Conservation (phyloP, 2,888 invertebrate genomes). For the Tachina fera region DNA sequence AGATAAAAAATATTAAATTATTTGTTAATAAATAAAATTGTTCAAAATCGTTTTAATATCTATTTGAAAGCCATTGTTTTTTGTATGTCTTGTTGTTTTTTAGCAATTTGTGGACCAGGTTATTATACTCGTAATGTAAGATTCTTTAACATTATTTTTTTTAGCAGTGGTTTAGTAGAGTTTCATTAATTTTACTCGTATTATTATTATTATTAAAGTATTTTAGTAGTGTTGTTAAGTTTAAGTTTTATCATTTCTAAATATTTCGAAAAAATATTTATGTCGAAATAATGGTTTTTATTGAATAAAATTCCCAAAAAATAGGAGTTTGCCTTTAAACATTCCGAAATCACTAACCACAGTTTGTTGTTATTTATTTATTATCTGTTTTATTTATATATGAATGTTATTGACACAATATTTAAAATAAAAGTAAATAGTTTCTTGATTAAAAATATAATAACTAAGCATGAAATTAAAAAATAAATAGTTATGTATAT, state of each 20-base stretch:
- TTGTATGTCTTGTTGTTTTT: slow-evolving; percentile 1
- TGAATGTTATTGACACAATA: slow-evolving; percentile 17
- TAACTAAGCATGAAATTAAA: too few species aligned
- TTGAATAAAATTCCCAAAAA: slow-evolving; percentile 40
- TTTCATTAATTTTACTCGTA: background rate
- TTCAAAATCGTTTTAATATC: slow-evolving; percentile 47
- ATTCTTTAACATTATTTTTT: background rate
- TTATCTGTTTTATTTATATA: slow-evolving; percentile 51
- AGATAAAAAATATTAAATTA: slow-evolving; percentile 5
- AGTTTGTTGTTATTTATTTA: slow-evolving; percentile 76
- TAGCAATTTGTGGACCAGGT: slow-evolving; percentile 55
- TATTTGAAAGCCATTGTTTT: slow-evolving; percentile 51
- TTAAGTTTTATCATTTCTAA: background rate
- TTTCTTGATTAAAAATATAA: background rate
- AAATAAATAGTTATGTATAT: too few species aligned
- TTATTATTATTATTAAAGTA: background rate
- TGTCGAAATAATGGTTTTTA: slow-evolving; percentile 59
- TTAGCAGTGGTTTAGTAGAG: background rate
- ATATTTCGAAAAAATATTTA: slow-evolving; percentile 36
- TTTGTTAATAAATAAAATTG: slow-evolving; percentile 44
- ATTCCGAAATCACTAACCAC: slow-evolving; percentile 81
- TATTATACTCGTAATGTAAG: background rate
- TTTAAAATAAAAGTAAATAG: background rate
- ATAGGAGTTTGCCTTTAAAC: slow-evolving; percentile 71
- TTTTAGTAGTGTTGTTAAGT: slow-evolving; percentile 9